These are phyloP conservation scores for Chamaea fasciata DNA, from an alignment of 2,113 vertebrate species.

Conservation along the genomic window DNA sequence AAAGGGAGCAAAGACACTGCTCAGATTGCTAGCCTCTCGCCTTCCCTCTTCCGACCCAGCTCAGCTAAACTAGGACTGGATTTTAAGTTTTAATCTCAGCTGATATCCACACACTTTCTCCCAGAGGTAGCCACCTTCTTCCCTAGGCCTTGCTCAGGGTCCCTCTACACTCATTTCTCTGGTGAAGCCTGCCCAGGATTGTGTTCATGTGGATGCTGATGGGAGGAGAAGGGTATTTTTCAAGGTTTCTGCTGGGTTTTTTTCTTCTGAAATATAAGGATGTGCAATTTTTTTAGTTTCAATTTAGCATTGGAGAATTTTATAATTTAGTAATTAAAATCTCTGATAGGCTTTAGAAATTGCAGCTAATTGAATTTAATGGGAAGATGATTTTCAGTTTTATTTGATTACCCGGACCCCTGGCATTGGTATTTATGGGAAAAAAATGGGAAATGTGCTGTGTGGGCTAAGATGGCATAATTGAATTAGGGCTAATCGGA, in stretches of 20 bases:
- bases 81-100: neutral
- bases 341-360: constrained; percentile 99
- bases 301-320: constrained; percentile 99
- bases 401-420: constrained; percentile 99
- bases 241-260: constrained; percentile 68
- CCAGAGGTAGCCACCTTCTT: neutral
- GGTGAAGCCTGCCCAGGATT: constrained; percentile 57
- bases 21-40: neutral
- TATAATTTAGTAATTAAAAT: constrained; percentile 99
- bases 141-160: neutral
- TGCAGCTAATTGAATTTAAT: constrained; percentile 99
- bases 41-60: neutral
- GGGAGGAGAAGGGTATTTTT: constrained; percentile 67
- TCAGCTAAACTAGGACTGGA: neutral
- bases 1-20: neutral
- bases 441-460: constrained; percentile 99
- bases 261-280: constrained; percentile 90
- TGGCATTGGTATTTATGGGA: constrained; percentile 99
- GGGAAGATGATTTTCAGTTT: constrained; percentile 99
- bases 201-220: constrained; percentile 50
- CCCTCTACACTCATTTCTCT: neutral
- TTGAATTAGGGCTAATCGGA: constrained; percentile 99
- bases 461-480: constrained; percentile 99
- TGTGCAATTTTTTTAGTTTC: constrained; percentile 94
- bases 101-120: neutral